Base-by-base conservation (phyloP, 2,888 invertebrate species). In the Lasioglossum figueresi region DNA sequence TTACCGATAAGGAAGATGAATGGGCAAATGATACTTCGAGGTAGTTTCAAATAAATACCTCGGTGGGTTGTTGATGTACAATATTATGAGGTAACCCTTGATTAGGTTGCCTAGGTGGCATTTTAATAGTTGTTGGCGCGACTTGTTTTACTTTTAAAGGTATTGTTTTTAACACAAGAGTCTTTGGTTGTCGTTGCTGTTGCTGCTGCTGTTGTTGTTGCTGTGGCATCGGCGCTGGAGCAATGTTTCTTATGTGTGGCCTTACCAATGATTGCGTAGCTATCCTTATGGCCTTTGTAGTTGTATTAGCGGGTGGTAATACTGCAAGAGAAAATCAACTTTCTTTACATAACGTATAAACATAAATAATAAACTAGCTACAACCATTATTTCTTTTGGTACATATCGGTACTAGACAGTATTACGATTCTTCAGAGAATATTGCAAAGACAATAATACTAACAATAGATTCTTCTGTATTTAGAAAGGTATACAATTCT, bases 71-170 rank as follows among this genome's bases (percentile, higher is more conserved):
- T 82, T 94, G 94, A 40, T 93, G 93, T 6, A 92, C 87, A 27
- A 90, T 82, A 68, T 88, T 90, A 73, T 92, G 93, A 43, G 93
- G 92, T 74, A 90, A 27, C 45, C 80, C 88, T 76, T 90, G 90
- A 45, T 48, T 73, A 12, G 68, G 80, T 76, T 93, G 94, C 4
- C 94, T 91, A 6, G 94, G 89, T 68, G 93, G 92, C 92, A 94
- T 93, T 84, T 94, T 94, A 31, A 94, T 93, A n/a, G 93, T 91
- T 14, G 93, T 93, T 2, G 95, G 93, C 40, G 95, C 90, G 23
- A 94, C 92, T 86, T 94, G 94, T 74, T 95, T 95, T 40, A 95
- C 93, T 89, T 94, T 94, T 70, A 94, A 82, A 8, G 94, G 94
- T 91, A 94, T 94, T 3, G 94, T 94, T 84, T 94, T 95, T 66